Evolutionary conservation across 2,888 invertebrate genomes (phyloP).

Genomic region (Cheilosia variabilis): DNA sequence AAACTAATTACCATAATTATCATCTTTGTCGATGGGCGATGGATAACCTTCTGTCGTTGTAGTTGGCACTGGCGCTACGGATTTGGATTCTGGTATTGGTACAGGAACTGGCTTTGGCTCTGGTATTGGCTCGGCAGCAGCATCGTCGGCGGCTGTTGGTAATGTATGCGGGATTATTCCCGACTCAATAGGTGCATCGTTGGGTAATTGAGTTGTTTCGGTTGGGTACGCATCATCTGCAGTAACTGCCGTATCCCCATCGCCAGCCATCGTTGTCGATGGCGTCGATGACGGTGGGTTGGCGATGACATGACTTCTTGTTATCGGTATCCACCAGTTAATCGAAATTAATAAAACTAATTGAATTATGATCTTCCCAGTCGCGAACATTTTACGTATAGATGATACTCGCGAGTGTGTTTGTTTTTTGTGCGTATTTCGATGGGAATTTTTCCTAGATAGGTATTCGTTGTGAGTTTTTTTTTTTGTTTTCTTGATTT

Average conservation of each 20-base stretch:
- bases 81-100: constrained; percentile 20
- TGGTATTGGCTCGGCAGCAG: constrained; percentile 30
- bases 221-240: constrained; percentile 49
- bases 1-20: constrained; percentile 72
- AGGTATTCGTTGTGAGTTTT: background rate
- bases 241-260: constrained; percentile 44
- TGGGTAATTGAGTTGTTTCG: constrained; percentile 71
- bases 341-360: constrained; percentile 73
- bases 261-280: constrained; percentile 14
- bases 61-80: constrained; percentile 25
- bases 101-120: constrained; percentile 28
- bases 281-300: constrained; percentile 39
- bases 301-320: constrained; percentile 64
- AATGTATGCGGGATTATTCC: constrained; percentile 55
- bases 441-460: constrained; percentile 16
- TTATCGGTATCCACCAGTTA: constrained; percentile 71
- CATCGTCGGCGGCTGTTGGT: constrained; percentile 33
- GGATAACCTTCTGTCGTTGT: constrained; percentile 47
- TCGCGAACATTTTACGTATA: constrained; percentile 61
- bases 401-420: background rate
- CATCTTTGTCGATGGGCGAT: constrained; percentile 54
- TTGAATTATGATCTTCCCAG: constrained; percentile 70
- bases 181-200: constrained; percentile 65
- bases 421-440: constrained; percentile 11
- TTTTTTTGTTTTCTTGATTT: constrained; percentile 8